Base-by-base conservation (phyloP, 1,140 invertebrate species). In the Ladona fulva region DNA sequence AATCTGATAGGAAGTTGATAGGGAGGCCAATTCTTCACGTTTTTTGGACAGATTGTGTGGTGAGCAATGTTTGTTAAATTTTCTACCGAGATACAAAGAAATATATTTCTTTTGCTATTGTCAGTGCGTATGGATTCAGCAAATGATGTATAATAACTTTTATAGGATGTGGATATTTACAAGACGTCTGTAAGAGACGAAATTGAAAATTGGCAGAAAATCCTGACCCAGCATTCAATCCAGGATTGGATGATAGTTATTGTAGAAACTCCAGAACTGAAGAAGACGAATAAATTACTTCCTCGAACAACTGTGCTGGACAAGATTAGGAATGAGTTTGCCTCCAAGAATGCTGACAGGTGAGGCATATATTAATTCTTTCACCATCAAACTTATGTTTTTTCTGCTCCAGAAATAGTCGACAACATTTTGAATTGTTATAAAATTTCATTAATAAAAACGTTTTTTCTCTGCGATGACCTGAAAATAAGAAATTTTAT, bases 301-400 rank as follows among this genome's bases (percentile, higher is more conserved):
- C 95, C 95, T 25, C 89, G 96, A 81, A 95, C 95, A 76, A 97
- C 96, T 42, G 96, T 98, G 25, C 86, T 97, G 78, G 97, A 98
- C 86, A 97, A 97, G 89, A 94, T 98, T 76, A 92, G 95, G 79
- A 92, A 90, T 83, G 96, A 98, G 85, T 97, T 98, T 90, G 94
- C 94, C 76, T 89, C 91, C 22, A 97, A 97, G 87, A 92, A 95
- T 82, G 87, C 88, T n/a, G 91, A 93, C 80, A 89, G 95, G 91
- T 92, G 29, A 37, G 29, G 29, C 29, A 37, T 5, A 37, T 37
- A 5, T 37, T n/a, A n/a, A n/a, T n/a, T n/a, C n/a, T n/a, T n/a
- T n/a, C n/a, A n/a, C n/a, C n/a, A n/a, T n/a, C n/a, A n/a, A n/a
- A n/a, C n/a, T n/a, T n/a, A n/a, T n/a, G n/a, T n/a, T n/a, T n/a